Evolutionary conservation across 2,113 vertebrate genomes (phyloP).

Genomic region (Phaethon lepturus): DNA sequence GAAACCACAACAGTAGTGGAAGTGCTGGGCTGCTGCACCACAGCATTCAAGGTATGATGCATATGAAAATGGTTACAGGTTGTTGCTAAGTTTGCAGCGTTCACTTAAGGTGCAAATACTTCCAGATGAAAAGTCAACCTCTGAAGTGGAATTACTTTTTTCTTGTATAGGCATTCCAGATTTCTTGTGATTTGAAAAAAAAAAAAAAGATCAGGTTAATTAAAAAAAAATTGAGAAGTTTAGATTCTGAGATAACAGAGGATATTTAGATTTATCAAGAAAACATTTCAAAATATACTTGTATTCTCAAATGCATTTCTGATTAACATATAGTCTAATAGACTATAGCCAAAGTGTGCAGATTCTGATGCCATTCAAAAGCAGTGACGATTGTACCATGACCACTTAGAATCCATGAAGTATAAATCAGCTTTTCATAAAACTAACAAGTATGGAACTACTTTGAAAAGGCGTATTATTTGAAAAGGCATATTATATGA

Average conservation of each 20-base stretch:
- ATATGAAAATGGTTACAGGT: neutral
- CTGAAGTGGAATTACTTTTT: neutral
- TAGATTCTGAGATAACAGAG: neutral
- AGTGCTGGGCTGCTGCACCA: neutral
- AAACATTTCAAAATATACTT: neutral
- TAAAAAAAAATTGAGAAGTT: neutral
- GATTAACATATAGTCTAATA: neutral
- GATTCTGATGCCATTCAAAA: neutral
- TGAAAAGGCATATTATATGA: neutral
- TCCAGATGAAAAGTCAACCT: neutral
- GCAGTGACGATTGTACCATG: neutral
- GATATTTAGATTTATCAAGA: neutral
- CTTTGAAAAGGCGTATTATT: neutral
- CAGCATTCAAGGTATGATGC: neutral
- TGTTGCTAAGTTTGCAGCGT: neutral
- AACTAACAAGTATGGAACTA: neutral
- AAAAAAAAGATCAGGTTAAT: neutral
- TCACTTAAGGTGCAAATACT: neutral
- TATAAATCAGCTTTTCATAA: neutral
- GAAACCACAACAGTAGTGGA: neutral
- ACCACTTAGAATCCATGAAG: neutral
- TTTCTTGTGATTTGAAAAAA: neutral
- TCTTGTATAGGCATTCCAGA: neutral
- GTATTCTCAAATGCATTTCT: neutral
- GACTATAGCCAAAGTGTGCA: neutral